A percentile compares a stretch with the other conserved stretches of the same genome.
Evolutionary conservation across 2,113 vertebrate genomes (phyloP).

Genomic region (Petroica traversi): DNA sequence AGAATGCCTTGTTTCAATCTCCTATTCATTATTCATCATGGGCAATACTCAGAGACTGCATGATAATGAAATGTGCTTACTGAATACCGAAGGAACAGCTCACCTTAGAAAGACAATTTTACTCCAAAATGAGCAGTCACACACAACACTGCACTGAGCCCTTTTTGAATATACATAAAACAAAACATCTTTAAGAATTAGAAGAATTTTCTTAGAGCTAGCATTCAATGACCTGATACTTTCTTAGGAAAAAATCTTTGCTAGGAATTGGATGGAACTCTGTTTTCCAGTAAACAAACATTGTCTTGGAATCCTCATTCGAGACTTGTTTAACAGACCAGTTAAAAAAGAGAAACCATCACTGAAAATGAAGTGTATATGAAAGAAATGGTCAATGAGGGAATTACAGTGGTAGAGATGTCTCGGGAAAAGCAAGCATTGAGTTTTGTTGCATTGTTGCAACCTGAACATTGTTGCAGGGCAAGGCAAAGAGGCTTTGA

Average conservation of each 20-base stretch:
- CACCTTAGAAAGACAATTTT: neutral
- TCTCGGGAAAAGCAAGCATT: neutral
- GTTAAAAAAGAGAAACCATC: neutral
- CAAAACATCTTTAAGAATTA: neutral
- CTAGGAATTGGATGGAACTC: neutral
- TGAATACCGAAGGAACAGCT: neutral
- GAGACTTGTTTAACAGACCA: neutral
- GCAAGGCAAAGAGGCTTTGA: neutral
- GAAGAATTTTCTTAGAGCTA: neutral
- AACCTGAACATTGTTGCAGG: neutral
- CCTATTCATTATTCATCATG: constrained; percentile 43
- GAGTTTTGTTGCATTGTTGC: too few species aligned
- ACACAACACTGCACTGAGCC: neutral
- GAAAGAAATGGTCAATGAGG: neutral
- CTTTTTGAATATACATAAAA: neutral
- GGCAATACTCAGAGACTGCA: constrained; percentile 17
- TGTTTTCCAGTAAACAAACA: neutral
- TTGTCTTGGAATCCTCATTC: neutral
- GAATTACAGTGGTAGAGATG: neutral
- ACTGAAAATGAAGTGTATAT: neutral
- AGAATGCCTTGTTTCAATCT: constrained; percentile 25
- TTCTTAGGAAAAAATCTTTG: neutral
- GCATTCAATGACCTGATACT: neutral
- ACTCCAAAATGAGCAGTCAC: neutral
- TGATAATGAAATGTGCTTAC: neutral